These are phyloP conservation scores for Drosophila bifasciata DNA, from an alignment of 1,140 invertebrate genomes.

Conservation along the genomic window DNA sequence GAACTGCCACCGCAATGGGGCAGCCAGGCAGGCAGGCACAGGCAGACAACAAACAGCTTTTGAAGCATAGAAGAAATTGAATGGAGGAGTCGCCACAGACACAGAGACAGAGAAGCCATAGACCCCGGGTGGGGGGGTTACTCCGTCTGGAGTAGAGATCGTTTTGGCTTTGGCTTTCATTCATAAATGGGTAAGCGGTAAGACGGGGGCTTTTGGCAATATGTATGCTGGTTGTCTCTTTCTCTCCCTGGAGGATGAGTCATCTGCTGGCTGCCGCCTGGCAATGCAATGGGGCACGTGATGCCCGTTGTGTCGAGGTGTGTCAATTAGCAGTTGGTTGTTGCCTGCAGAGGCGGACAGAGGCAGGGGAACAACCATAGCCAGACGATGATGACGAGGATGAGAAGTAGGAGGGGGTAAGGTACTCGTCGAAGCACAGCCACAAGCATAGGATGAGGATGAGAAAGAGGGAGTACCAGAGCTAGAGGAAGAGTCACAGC, in stretches of 20 bases:
- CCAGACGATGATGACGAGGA: slow-evolving; percentile 1
- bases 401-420: slow-evolving; percentile 18
- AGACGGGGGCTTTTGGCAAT: slow-evolving; percentile 60
- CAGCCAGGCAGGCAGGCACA: slow-evolving; percentile 20
- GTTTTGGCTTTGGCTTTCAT: slow-evolving; percentile 54
- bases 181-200: slow-evolving; percentile 68
- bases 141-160: slow-evolving; percentile 3
- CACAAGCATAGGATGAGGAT: too few species aligned
- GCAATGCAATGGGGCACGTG: slow-evolving; percentile 58
- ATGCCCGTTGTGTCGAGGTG: slow-evolving; percentile 69
- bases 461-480: too few species aligned
- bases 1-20: slow-evolving; percentile 6
- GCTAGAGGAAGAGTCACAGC: too few species aligned
- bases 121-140: slow-evolving; percentile 38
- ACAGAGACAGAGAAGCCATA: neutral
- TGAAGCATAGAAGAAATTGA: slow-evolving; percentile 64
- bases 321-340: slow-evolving; percentile 79
- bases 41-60: slow-evolving; percentile 57
- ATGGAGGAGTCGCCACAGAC: slow-evolving; percentile 43
- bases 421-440: slow-evolving; percentile 6
- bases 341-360: slow-evolving; percentile 47
- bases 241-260: slow-evolving; percentile 34
- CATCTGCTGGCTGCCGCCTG: slow-evolving; percentile 36
- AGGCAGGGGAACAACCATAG: slow-evolving; percentile 2
- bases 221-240: slow-evolving; percentile 41